Base-by-base conservation (phyloP, 2,113 vertebrate genomes). In the Mus spicilegus region DNA sequence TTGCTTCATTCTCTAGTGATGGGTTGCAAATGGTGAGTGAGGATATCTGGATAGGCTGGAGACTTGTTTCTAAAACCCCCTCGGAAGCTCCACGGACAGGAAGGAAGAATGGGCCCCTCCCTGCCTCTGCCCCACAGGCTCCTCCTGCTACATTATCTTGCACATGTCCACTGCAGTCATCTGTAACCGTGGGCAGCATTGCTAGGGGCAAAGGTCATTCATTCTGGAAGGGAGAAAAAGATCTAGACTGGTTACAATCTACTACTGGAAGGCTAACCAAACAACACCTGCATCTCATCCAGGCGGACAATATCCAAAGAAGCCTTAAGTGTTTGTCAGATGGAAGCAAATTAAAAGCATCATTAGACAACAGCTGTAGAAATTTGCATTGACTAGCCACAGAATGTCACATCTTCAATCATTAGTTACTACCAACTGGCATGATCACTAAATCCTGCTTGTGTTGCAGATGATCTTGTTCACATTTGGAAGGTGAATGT, bases 391-490 rank as follows among this genome's bases (percentile, higher is more conserved):
- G 80, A 76, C 81, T 87, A 91, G 51, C 8, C 20, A 73, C 70
- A 90, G 7, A n/a, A 87, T 76, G 63, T 72, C 80, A 85, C 49
- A 20, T 51, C 36, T 51, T 93, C 20, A 89, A 78, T 54, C 30
- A 91, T 63, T n/a, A 92, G 33, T 39, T 46, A 72, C n/a, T 89
- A 33, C 67, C 46, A 72, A 89, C 30, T 86, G 58, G 76, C 13
- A 89, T 1, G 28, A 73, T 82, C 65, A 90, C 46, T n/a, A 90
- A 22, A 80, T 61, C 17, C 49, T 49, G 1, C 28, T 75, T 69
- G 42, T 39, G 39, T 96, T 93, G 95, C 56, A 95, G 14, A 95
- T 10, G 26, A 86, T 51, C 26, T 78, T 82, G 51, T 90, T 90
- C 91, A 49, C 49, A 61, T 76, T 70, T 82, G 36, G 20, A n/a